A percentile compares a stretch with the other conserved stretches of the same genome.
Conservation (phyloP, 2,113 vertebrate genomes). For the Daubentonia madagascariensis region DNA sequence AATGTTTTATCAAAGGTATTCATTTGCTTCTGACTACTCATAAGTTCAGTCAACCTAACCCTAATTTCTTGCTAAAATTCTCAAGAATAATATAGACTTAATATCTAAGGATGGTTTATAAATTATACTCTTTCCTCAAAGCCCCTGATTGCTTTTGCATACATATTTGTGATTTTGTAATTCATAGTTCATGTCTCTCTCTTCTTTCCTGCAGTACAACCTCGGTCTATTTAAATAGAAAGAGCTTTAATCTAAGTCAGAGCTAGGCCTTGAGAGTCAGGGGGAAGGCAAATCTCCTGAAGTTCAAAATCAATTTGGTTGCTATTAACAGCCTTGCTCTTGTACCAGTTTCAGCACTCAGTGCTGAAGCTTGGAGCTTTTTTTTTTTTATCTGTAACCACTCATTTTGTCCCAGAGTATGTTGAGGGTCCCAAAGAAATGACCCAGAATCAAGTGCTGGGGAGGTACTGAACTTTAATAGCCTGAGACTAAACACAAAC, state of each 20-base stretch:
- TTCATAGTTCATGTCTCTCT: background rate
- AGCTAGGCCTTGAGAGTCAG: slow-evolving; percentile 31
- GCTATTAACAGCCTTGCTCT: slow-evolving; percentile 47
- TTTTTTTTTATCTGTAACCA: slow-evolving; percentile 20
- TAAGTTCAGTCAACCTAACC: background rate
- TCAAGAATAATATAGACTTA: background rate
- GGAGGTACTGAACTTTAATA: slow-evolving; percentile 75
- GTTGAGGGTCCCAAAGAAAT: slow-evolving; percentile 67
- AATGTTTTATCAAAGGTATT: background rate
- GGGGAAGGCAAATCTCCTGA: slow-evolving; percentile 47
- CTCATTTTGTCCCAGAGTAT: slow-evolving; percentile 70
- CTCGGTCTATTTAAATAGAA: slow-evolving; percentile 43
- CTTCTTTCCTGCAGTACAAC: background rate
- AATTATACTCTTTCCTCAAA: slow-evolving; percentile 12
- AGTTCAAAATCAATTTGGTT: slow-evolving; percentile 66
- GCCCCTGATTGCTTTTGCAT: background rate
- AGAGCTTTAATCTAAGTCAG: slow-evolving; percentile 48
- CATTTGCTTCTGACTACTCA: background rate
- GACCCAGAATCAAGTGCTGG: slow-evolving; percentile 67
- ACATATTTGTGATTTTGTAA: background rate
- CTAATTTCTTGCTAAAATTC: slow-evolving; percentile 6
- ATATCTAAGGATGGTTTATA: background rate
- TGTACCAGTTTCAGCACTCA: slow-evolving; percentile 59
- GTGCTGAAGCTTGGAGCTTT: slow-evolving; percentile 25
- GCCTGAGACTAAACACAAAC: slow-evolving; percentile 61